Conservation (phyloP, 2,113 vertebrate genomes). For the Candoia aspera region DNA sequence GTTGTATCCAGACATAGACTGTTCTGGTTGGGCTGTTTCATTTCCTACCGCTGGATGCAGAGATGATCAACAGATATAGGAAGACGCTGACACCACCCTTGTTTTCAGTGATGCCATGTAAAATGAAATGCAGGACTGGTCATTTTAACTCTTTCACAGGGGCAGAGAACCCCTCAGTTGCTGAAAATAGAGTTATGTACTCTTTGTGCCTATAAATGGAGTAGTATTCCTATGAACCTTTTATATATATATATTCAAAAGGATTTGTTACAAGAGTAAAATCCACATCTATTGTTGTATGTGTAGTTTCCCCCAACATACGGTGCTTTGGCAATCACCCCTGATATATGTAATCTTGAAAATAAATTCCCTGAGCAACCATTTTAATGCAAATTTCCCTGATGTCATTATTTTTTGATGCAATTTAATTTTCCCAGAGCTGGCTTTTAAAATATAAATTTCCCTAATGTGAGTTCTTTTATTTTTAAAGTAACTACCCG, state of each 20-base stretch:
- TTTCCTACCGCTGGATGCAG: constrained; percentile 46
- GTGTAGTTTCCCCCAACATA: neutral
- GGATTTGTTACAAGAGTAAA: neutral
- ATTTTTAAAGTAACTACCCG: neutral
- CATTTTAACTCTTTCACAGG: constrained; percentile 50
- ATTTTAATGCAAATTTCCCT: constrained; percentile 1
- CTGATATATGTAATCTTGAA: neutral
- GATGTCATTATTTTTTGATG: neutral
- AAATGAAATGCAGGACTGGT: constrained; percentile 25
- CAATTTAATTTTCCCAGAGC: neutral
- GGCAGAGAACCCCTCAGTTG: neutral
- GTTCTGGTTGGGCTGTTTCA: constrained; percentile 51
- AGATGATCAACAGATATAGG: constrained; percentile 56
- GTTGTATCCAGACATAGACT: neutral
- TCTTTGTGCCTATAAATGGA: too few species aligned
- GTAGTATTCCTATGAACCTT: neutral
- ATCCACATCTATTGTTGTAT: neutral
- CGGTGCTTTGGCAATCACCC: neutral
- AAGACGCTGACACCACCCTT: constrained; percentile 40
- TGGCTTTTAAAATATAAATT: neutral
- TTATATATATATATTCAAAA: neutral
- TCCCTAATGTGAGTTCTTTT: neutral
- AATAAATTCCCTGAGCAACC: neutral
- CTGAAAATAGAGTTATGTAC: neutral
- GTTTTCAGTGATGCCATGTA: constrained; percentile 9